phyloP scores from a whole-genome alignment of 1,140 invertebrate genomes.

The Oreohelix idahoensis region DNA sequence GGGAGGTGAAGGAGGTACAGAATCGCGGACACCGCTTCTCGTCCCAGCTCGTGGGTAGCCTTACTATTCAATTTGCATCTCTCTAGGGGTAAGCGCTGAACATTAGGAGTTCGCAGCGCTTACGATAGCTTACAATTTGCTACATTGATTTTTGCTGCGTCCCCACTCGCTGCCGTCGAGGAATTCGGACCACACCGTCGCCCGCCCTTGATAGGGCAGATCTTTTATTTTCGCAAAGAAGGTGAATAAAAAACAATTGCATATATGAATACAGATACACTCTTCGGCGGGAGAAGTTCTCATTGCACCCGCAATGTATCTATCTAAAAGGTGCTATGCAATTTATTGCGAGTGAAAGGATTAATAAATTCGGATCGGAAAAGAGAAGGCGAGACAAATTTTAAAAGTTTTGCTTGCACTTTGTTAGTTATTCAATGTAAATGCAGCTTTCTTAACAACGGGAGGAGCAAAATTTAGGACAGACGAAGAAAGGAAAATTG shows the following conservation, averaged over 20 bases:
- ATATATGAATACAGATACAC: background rate
- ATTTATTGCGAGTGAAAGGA: no score
- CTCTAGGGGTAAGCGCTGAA: background rate
- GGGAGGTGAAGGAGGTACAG: background rate
- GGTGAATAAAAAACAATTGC: background rate
- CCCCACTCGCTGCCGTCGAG: background rate
- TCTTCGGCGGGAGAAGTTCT: no score
- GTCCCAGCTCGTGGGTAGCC: background rate
- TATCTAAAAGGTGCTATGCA: no score
- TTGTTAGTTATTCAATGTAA: no score
- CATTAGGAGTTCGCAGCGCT: background rate
- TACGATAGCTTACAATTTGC: conserved; percentile 14
- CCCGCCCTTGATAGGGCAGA: background rate
- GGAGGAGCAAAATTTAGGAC: no score
- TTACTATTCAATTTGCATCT: conserved; percentile 18
- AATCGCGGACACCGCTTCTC: background rate
- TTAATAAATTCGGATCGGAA: no score
- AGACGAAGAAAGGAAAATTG: no score
- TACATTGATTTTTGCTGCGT: conserved; percentile 15
- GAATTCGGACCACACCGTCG: background rate
- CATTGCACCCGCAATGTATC: no score
- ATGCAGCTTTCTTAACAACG: no score
- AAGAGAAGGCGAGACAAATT: no score
- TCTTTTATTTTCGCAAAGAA: background rate
- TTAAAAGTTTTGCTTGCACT: no score